A percentile compares a stretch with the other conserved stretches of the same genome.
Conservation (phyloP, 2,888 invertebrate species). For the Nomada goodeniana region DNA sequence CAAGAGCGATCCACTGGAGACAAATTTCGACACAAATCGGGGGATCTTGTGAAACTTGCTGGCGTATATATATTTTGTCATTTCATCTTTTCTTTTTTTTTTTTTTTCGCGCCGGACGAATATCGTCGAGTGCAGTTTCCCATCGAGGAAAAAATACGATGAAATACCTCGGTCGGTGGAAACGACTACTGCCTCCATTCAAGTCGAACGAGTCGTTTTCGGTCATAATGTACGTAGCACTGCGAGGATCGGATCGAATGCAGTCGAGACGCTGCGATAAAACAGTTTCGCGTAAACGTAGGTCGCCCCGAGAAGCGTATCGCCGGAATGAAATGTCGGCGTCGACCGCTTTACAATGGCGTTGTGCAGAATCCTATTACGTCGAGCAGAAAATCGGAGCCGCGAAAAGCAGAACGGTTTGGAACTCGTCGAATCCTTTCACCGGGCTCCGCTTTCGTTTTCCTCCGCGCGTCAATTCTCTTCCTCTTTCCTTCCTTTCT, state of each 20-base stretch:
- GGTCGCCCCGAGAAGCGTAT: not conserved
- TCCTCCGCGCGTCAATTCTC: slow-evolving; percentile 48
- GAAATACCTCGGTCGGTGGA: not conserved
- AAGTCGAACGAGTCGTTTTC: not conserved
- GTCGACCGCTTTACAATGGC: slow-evolving; percentile 23
- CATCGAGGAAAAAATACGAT: not conserved
- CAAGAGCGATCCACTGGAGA: slow-evolving; percentile 6
- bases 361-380: slow-evolving; percentile 16
- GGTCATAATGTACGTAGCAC: not conserved
- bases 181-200: slow-evolving; percentile 6
- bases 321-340: slow-evolving; percentile 43
- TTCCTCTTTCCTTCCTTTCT: not conserved
- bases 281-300: slow-evolving; percentile 6
- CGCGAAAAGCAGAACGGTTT: slow-evolving; percentile 35
- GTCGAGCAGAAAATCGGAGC: slow-evolving; percentile 36
- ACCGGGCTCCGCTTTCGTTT: slow-evolving; percentile 42
- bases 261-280: slow-evolving; percentile 13
- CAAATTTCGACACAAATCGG: slow-evolving; percentile 8
- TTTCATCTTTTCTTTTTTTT: not conserved
- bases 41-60: not conserved
- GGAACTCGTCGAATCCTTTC: slow-evolving; percentile 57
- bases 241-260: slow-evolving; percentile 23
- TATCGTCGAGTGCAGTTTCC: not conserved
- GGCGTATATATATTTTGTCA: not conserved
- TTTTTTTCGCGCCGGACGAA: too few species aligned